phyloP scores from a whole-genome alignment of 92 coral and sea anemone species.

The Heteractis magnifica region DNA sequence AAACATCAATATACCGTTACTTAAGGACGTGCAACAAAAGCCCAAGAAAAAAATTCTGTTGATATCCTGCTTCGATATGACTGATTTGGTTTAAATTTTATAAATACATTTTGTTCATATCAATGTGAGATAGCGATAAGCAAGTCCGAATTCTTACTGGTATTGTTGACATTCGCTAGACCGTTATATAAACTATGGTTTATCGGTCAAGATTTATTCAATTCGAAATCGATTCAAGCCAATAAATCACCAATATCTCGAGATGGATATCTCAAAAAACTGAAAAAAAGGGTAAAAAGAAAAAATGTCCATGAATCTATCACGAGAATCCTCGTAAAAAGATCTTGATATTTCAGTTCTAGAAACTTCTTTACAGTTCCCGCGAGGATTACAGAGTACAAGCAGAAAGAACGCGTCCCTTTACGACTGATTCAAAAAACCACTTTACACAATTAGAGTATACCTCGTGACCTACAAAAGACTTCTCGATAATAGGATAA shows the following conservation, averaged over 20 bases:
- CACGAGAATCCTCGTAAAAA: not conserved
- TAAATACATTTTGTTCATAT: not conserved
- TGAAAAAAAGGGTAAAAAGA: too few relatives aligned
- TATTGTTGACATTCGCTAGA: not conserved
- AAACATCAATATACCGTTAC: not conserved
- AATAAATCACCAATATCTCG: not conserved
- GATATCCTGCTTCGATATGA: not conserved
- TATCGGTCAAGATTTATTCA: not conserved
- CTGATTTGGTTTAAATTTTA: not conserved
- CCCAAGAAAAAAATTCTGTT: not conserved
- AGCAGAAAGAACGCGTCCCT: not conserved
- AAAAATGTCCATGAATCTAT: too few relatives aligned
- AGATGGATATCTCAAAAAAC: not conserved
- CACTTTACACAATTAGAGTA: not conserved
- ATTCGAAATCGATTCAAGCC: too few relatives aligned
- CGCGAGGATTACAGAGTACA: not conserved
- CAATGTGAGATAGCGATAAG: not conserved
- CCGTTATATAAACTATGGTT: not conserved
- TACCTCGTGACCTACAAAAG: conserved; percentile 4
- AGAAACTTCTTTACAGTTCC: not conserved
- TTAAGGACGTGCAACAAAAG: not conserved
- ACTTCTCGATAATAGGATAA: not conserved
- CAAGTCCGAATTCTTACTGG: not conserved
- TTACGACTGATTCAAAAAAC: not conserved
- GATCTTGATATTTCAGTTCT: not conserved